Evolutionary conservation across 1,140 invertebrate genomes (phyloP), one percentile per base, ranked within the genome.

Genomic region (Drosophila bocki): DNA sequence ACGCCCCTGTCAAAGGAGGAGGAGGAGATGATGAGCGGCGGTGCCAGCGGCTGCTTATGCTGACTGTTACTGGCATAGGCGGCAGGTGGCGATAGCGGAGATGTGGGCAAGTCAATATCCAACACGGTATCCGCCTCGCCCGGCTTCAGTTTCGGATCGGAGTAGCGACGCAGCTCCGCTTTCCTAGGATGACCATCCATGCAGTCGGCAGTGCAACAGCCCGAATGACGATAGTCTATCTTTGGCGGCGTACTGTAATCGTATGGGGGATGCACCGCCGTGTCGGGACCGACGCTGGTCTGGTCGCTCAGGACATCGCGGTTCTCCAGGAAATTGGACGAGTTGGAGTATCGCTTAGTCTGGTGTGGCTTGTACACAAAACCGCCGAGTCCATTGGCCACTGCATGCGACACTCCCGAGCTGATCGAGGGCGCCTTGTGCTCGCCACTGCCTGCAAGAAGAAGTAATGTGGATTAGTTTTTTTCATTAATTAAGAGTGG

Each of bases 71-170:
- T 72, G 60, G 80, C 82, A 39, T 88, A 91, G 13, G 84, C 81
- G 11, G 87, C 84, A 15, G 91, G 91, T 11, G 91, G 91, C 33
- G 91, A 91, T 4, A 92, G 61, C 8, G 91, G 91, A 8, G 91
- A 91, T 37, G 84, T 69, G 6, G 91, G 91, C 68, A 92, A 58
- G 29, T 92, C 87, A 44, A 92, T 91, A 70, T 92, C 91, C 53
- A 92, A 68, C 44, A 92, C 87, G 2, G 79, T 81, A 35, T 92
- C 86, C 12, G 54, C 35, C 22, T 41, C 32, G n/a, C 32, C 32
- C 2, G 70, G 69, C 33, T 90, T 77, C 33, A 70, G 76, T 79
- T 93, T 93, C 59, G 94, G 93, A 77, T 94, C 94, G 26, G 94
- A 94, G 79, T 93, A 93, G 51, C 94, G 92, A 47, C 93, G 83